Conservation (phyloP, 2,888 invertebrate species). For the Elmis aenea region DNA sequence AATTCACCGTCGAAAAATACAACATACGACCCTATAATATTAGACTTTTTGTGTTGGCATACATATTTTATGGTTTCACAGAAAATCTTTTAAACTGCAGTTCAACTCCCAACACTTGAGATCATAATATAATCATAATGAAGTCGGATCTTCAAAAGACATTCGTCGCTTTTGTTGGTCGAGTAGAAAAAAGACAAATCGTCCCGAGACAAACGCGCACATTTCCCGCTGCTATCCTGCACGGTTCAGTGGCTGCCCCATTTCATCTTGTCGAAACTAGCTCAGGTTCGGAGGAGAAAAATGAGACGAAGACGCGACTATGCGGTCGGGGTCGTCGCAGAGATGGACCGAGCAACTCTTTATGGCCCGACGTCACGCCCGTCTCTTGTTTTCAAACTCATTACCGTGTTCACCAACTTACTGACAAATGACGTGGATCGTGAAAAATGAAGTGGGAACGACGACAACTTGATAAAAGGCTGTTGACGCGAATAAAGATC, state of each 20-base stretch:
- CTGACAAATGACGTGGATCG: slow-evolving; percentile 48
- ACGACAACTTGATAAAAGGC: slow-evolving; percentile 47
- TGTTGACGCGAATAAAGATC: slow-evolving; percentile 43
- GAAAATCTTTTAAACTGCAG: too few species aligned
- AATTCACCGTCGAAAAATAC: too few species aligned
- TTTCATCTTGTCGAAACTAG: slow-evolving; percentile 27
- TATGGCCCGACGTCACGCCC: slow-evolving; percentile 38
- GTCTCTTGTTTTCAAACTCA: slow-evolving; percentile 48
- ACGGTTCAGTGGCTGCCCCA: slow-evolving; percentile 30
- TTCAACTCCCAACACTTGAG: slow-evolving; percentile 5
- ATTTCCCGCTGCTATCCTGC: slow-evolving; percentile 23
- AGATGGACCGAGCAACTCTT: slow-evolving; percentile 20
- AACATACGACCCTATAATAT: too few species aligned
- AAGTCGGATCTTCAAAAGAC: slow-evolving; percentile 25
- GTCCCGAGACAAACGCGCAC: slow-evolving; percentile 22
- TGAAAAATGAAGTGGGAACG: slow-evolving; percentile 47
- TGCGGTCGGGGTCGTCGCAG: slow-evolving; percentile 12
- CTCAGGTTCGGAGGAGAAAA: slow-evolving; percentile 28
- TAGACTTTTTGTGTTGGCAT: too few species aligned
- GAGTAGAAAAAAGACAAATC: slow-evolving; percentile 24
- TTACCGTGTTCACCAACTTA: slow-evolving; percentile 46
- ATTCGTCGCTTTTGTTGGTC: slow-evolving; percentile 24
- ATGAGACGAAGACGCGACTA: slow-evolving; percentile 19
- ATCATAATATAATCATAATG: slow-evolving; percentile 26
- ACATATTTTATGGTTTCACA: too few species aligned